phyloP scores from a whole-genome alignment of 2,797 vertebrate species.

The Onychomys torridus region DNA sequence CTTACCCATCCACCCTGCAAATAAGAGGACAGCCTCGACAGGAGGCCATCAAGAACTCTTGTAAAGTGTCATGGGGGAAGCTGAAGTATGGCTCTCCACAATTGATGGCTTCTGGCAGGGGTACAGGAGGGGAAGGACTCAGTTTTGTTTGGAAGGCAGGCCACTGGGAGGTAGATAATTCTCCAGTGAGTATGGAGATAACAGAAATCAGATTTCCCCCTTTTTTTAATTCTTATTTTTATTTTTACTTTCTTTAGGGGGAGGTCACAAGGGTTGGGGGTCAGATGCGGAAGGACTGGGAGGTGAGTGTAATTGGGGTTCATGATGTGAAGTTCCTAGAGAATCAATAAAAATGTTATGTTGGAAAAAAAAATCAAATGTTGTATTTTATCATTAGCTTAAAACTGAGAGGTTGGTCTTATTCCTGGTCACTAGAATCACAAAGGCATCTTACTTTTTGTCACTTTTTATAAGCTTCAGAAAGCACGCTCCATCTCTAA shows the following conservation, averaged over 20 bases:
- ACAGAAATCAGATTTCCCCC: neutral
- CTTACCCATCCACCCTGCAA: neutral
- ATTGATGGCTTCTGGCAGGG: no score
- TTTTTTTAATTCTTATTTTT: no score
- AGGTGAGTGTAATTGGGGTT: neutral
- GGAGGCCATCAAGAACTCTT: no score
- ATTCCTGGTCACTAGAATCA: neutral
- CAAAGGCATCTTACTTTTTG: constrained; percentile 43
- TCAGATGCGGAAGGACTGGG: neutral
- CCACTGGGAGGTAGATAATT: neutral
- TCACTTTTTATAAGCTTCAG: neutral
- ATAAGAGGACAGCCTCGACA: neutral
- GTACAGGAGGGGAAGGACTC: neutral
- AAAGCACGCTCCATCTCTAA: neutral
- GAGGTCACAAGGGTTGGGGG: neutral
- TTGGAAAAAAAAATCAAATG: neutral
- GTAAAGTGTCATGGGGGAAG: no score
- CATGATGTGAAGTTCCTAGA: neutral
- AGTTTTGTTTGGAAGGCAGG: neutral
- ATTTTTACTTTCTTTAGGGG: neutral
- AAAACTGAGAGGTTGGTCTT: neutral
- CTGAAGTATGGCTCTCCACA: no score
- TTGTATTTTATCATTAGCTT: neutral
- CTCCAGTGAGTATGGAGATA: neutral
- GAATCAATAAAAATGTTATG: neutral